Base-by-base conservation (phyloP, 2,888 invertebrate genomes). In the Eupeodes luniger region DNA sequence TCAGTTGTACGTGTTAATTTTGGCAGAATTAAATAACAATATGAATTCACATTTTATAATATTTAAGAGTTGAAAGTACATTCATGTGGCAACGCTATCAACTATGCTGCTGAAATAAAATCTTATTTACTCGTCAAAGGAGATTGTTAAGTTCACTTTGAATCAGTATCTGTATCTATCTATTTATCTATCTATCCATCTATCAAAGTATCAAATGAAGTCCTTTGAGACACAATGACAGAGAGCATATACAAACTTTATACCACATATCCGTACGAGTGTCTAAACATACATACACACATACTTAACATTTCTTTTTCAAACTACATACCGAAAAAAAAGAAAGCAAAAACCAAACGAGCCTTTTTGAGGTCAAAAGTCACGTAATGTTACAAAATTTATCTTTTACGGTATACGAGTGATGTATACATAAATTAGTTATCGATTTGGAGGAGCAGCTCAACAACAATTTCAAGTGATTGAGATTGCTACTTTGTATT, bases 201-300 rank as follows among this genome's bases (percentile, higher is more conserved):
- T 40, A 62, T 62, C 40, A 62, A 3, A 62, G 40, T 62, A 62
- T 62, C 16, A 62, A 10, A 62, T 62, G 61, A 62, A 40, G 61
- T 40, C 40, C 16, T 62, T 62, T 62, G 61, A 62, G 61, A 40
- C 61, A 62, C 61, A 62, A 62, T 61, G 36, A 61, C n/a, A 61
- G 14, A 40, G 9, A 40, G 9, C 40, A 40, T 40, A 40, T 9
- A 40, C 34, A 27, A 62, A 62, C 40, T 11, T 40, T 36, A 16
- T 40, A 9, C n/a, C 19, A 19, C 2, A 11, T 14, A 34, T 5
- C 19, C 19, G 55, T 19, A 27, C 12, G 34, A 27, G 12, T 57
- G 12, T n/a, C 1, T 4, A 1, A n/a, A 14, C 10, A 1, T 61
- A 27, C 27, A 27, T 19, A 19, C 19, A 19, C 19, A 19, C 19